phyloP scores from a whole-genome alignment of 2,113 vertebrate genomes.

The Polyodon spathula region DNA sequence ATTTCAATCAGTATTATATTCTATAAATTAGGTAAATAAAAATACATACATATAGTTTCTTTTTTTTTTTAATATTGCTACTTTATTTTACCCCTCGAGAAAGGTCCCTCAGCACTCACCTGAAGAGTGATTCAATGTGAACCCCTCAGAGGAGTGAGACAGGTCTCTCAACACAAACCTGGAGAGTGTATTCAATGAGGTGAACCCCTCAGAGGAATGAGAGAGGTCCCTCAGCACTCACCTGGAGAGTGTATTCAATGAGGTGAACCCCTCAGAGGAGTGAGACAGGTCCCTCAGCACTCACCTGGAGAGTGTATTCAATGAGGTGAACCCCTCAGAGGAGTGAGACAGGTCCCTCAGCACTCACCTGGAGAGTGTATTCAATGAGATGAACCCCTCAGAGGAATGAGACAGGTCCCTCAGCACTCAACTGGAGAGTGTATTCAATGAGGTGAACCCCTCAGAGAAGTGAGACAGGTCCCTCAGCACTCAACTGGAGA shows the following conservation, averaged over 20 bases:
- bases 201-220: constrained; percentile 83
- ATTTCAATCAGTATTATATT: too few species aligned
- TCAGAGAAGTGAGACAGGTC: constrained; percentile 24
- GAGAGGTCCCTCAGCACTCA: too few species aligned
- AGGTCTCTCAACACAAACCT: constrained; percentile 54
- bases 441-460: constrained; percentile 84
- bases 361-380: constrained; percentile 77
- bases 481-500: constrained; percentile 64
- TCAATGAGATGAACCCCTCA: constrained; percentile 85
- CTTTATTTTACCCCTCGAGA: too few species aligned
- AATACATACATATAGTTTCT: too few species aligned
- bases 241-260: not conserved
- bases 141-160: not conserved
- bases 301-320: constrained; percentile 85
- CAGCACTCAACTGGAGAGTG: constrained; percentile 72
- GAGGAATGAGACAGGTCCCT: constrained; percentile 58
- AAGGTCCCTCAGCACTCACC: too few species aligned
- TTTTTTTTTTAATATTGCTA: too few species aligned
- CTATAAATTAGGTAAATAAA: too few species aligned
- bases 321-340: constrained; percentile 77
- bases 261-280: not conserved
- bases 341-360: not conserved
- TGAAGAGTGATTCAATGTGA: not conserved
- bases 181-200: constrained; percentile 78
- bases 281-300: not conserved